A percentile compares a stretch with the other conserved stretches of the same genome.
phyloP scores from a whole-genome alignment of 1,140 invertebrate genomes.

The Heterodera carotae region DNA sequence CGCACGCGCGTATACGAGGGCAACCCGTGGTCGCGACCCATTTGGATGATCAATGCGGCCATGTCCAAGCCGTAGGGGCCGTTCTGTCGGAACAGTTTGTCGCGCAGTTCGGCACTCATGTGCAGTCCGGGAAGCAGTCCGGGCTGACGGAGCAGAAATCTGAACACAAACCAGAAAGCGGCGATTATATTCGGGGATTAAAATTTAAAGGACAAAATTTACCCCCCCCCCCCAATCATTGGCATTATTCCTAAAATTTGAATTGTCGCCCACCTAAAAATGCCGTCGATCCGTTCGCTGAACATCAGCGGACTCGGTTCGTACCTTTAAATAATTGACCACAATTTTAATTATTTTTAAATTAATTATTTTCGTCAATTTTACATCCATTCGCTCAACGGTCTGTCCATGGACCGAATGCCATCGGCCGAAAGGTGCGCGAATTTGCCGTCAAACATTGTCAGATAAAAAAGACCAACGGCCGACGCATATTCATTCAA shows the following conservation, averaged over 20 bases:
- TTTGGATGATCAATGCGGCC: conserved; percentile 72
- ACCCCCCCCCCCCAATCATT: no score
- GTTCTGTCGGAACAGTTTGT: conserved; percentile 47
- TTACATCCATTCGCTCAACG: conserved; percentile 48
- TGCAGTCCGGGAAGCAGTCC: conserved; percentile 38
- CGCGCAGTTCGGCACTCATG: conserved; percentile 45
- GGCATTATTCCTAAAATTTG: no score
- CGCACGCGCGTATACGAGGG: conserved; percentile 80
- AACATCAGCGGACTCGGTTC: conserved; percentile 40
- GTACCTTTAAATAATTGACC: not conserved
- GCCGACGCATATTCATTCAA: conserved; percentile 59
- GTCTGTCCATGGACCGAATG: conserved; percentile 40
- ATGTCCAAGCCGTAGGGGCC: conserved; percentile 69
- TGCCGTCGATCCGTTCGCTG: conserved; percentile 47
- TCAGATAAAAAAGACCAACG: conserved; percentile 52
- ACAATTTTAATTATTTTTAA: conserved; percentile 5
- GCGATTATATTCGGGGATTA: conserved; percentile 19
- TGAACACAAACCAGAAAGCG: conserved; percentile 17
- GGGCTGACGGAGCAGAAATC: conserved; percentile 51
- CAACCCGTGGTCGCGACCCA: conserved; percentile 84
- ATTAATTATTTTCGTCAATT: conserved; percentile 33
- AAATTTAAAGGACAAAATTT: not conserved
- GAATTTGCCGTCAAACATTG: conserved; percentile 47
- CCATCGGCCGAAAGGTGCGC: conserved; percentile 44
- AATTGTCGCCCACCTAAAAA: conserved; percentile 40